Base-by-base conservation (phyloP, 2,888 invertebrate genomes). In the Hofmannophila pseudospretella region DNA sequence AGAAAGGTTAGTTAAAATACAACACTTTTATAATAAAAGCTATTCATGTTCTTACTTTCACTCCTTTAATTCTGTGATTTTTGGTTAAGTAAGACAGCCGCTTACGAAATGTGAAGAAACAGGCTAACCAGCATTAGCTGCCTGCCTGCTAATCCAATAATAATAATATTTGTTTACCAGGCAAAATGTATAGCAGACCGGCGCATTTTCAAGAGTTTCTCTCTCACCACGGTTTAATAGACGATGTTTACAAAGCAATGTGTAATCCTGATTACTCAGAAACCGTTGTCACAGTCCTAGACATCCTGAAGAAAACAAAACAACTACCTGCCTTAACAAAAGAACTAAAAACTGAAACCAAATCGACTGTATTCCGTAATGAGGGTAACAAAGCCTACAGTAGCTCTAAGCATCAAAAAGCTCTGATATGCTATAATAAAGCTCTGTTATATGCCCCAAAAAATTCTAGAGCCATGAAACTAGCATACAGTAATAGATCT, bases 401-500 rank as follows among this genome's bases (percentile, higher is more conserved):
- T 14, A 22, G 2, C 2, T 45, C 39, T 7, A 31, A 41, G 4
- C 41, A 42, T 20, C 34, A 42, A 1, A 20, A 34, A 12, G 51
- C 60, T 1, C 14, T 58, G 0, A 7, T 38, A 4, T 25, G 9
- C 7, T 66, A 63, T 32, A 64, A 66, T 27, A 43, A 41, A 37
- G 62, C 65, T 1, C 33, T 64, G 1, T 23, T 49, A 16, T 47
- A 22, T 32, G 65, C 67, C 3, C 64, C 65, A 2, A 43, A 44
- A 3, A 28, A 48, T 26, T 57, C 64, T 0, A 36, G 22, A 11
- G 44, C 46, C 5, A 39, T 63, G 43, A 44, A 42, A 36, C 32
- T 58, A 4, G 65, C 55, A 1, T 56, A 52, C 27, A 53, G 56
- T 33, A 58, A 59, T 25, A 51, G 64, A 47, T 65, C 67, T 19